These are phyloP conservation scores for Sphinx pinastri DNA, from an alignment of 2,888 invertebrate species.

Conservation along the genomic window DNA sequence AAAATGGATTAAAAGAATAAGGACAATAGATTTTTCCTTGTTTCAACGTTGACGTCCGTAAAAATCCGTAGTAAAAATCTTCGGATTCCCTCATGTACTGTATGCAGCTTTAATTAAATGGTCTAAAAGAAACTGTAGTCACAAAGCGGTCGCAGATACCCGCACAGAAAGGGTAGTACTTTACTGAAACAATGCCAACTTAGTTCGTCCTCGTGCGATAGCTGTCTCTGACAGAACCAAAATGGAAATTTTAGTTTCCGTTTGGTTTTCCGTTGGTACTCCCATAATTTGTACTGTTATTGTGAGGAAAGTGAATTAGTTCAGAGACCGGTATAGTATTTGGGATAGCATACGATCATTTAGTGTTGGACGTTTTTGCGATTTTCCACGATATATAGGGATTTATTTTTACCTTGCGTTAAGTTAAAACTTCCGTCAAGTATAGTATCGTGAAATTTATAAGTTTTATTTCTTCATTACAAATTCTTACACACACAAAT, in stretches of 20 bases:
- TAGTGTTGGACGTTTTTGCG: background rate
- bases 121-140: constrained; percentile 13
- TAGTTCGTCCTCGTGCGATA: constrained; percentile 20
- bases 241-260: constrained; percentile 24
- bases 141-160: constrained; percentile 20
- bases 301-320: constrained; percentile 12
- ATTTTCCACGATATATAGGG: background rate
- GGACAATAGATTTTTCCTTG: background rate
- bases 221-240: constrained; percentile 24
- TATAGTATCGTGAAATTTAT: too few species aligned
- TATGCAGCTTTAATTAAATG: constrained; percentile 23
- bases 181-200: constrained; percentile 24
- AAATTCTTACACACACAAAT: background rate
- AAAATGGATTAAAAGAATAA: background rate
- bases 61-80: background rate
- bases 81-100: constrained; percentile 6
- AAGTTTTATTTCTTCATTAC: background rate
- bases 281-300: background rate
- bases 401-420: too few species aligned
- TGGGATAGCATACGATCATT: background rate
- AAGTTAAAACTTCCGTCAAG: too few species aligned
- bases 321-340: background rate
- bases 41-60: background rate
- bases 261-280: constrained; percentile 17
- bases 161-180: constrained; percentile 1